phyloP scores from a whole-genome alignment of 2,888 invertebrate genomes.

The Drosophila phalerata region DNA sequence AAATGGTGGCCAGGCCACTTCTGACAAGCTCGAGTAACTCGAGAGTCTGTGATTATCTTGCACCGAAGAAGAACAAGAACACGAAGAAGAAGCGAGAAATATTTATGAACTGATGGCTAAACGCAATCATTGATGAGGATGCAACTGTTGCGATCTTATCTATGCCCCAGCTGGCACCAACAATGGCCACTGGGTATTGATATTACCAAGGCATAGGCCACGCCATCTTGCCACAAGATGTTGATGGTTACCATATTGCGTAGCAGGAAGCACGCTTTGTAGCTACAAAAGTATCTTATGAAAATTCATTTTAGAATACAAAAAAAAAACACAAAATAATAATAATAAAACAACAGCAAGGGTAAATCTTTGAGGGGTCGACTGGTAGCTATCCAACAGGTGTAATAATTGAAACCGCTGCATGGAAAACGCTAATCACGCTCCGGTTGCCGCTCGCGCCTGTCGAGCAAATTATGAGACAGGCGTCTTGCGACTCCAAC shows the following conservation, averaged over 20 bases:
- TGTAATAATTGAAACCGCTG: slow-evolving; percentile 85
- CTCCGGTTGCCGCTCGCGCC: slow-evolving; percentile 54
- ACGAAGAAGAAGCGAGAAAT: slow-evolving; percentile 61
- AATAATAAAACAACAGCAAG: slow-evolving; percentile 14
- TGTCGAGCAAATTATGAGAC: slow-evolving; percentile 62
- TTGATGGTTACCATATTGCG: slow-evolving; percentile 36
- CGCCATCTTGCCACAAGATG: slow-evolving; percentile 46
- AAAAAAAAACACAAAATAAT: slow-evolving; percentile 3
- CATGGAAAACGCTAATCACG: slow-evolving; percentile 79
- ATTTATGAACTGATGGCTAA: slow-evolving; percentile 73
- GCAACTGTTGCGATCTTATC: slow-evolving; percentile 53
- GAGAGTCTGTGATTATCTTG: slow-evolving; percentile 71
- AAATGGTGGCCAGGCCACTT: slow-evolving; percentile 62
- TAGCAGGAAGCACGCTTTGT: slow-evolving; percentile 80
- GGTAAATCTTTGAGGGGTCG: slow-evolving; percentile 52
- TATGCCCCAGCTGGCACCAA: slow-evolving; percentile 33
- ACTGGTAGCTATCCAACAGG: slow-evolving; percentile 67
- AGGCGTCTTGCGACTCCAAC: slow-evolving; percentile 23
- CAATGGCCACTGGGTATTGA: slow-evolving; percentile 47
- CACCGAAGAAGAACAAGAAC: neutral
- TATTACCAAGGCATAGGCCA: slow-evolving; percentile 57
- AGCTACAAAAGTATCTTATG: slow-evolving; percentile 60
- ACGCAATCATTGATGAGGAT: slow-evolving; percentile 67
- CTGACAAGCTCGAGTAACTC: slow-evolving; percentile 70
- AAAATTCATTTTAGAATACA: slow-evolving; percentile 49